A percentile compares a stretch with the other conserved stretches of the same genome.
Conservation (phyloP, 2,113 vertebrate species). For the Sinocyclocheilus anshuiensis region DNA sequence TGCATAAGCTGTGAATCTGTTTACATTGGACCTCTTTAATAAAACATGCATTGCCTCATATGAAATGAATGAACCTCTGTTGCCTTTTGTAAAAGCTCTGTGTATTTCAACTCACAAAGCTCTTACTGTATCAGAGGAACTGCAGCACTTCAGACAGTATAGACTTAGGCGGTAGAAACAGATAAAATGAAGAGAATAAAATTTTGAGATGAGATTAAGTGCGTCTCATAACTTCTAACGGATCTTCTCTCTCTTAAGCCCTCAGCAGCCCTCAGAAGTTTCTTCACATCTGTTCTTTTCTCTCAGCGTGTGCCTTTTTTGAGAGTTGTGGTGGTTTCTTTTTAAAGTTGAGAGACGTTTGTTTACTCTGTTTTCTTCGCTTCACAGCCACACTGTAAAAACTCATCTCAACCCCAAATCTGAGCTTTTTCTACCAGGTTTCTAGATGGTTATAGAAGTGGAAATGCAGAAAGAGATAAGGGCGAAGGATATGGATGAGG, state of each 20-base stretch:
- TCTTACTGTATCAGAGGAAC: constrained; percentile 36
- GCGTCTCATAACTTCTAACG: constrained; percentile 23
- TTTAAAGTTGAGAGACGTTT: constrained; percentile 15
- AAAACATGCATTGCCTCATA: background rate
- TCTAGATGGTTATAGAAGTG: background rate
- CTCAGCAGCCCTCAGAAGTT: constrained; percentile 21
- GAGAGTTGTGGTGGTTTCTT: constrained; percentile 10
- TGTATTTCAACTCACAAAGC: constrained; percentile 31
- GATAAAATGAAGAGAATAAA: constrained; percentile 37
- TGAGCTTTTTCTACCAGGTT: background rate
- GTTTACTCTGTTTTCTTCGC: background rate
- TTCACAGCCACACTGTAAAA: background rate
- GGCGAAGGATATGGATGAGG: background rate
- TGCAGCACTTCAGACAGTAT: background rate
- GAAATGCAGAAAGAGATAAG: background rate
- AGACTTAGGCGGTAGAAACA: background rate
- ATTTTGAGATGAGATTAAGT: constrained; percentile 38
- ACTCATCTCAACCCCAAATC: background rate
- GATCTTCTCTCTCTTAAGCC: constrained; percentile 15
- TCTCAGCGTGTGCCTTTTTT: background rate
- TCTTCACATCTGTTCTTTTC: background rate
- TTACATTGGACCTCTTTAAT: constrained; percentile 37
- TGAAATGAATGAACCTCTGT: constrained; percentile 4
- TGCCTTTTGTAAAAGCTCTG: constrained; percentile 17
- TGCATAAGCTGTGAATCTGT: constrained; percentile 31